These are phyloP conservation scores for Chironomus striatipennis DNA, from an alignment of 1,140 invertebrate species.

Conservation along the genomic window DNA sequence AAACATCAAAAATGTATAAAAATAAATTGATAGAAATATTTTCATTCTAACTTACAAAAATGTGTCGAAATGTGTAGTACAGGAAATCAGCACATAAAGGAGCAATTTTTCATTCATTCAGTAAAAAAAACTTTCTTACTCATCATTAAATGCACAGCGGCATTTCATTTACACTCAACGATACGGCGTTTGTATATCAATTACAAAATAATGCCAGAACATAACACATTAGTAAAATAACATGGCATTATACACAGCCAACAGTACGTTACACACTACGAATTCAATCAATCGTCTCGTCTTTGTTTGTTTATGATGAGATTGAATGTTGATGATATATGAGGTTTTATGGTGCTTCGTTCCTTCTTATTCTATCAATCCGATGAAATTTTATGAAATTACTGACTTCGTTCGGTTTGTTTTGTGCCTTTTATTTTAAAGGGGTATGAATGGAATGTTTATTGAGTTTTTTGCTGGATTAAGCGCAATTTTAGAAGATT, in stretches of 20 bases:
- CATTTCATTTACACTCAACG: not conserved
- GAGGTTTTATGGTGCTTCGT: not conserved
- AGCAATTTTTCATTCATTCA: too few species aligned
- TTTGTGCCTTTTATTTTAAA: not conserved
- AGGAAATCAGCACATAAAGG: slow-evolving; percentile 4
- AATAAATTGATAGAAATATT: not conserved
- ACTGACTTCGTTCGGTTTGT: not conserved
- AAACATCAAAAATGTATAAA: not conserved
- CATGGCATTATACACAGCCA: too few species aligned
- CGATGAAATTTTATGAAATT: too few species aligned
- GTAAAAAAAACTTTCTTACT: too few species aligned
- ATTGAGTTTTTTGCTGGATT: too few species aligned
- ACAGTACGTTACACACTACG: not conserved
- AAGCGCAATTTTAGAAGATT: too few species aligned
- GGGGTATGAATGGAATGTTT: not conserved
- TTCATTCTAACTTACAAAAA: not conserved
- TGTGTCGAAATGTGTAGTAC: slow-evolving; percentile 12
- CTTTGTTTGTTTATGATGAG: slow-evolving; percentile 10
- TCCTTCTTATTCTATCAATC: not conserved
- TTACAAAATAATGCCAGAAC: slow-evolving; percentile 1
- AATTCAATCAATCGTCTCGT: slow-evolving; percentile 19
- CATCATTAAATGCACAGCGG: not conserved
- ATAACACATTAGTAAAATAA: not conserved
- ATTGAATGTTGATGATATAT: slow-evolving; percentile 18
- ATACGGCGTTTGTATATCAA: slow-evolving; percentile 13